Evolutionary conservation across 2,113 vertebrate species (phyloP).

Genomic region (Mystacornis crossleyi): DNA sequence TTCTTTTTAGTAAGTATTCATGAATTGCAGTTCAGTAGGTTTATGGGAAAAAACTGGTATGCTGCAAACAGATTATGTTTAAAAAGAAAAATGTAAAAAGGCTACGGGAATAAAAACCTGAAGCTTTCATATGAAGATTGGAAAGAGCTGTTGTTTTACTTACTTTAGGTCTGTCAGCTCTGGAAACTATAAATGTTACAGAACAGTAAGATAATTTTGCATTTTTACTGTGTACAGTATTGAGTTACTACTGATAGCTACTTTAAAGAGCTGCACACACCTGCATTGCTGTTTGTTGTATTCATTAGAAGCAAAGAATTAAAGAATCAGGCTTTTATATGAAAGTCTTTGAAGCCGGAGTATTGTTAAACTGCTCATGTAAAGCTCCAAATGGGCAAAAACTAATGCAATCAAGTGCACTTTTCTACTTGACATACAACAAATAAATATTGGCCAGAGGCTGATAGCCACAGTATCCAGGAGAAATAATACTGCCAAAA

Average conservation of each 20-base stretch:
- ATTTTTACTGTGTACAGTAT: background rate
- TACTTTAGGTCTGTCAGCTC: background rate
- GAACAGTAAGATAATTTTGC: background rate
- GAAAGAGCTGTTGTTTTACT: background rate
- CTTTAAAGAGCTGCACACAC: background rate
- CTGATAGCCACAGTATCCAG: background rate
- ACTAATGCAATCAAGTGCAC: background rate
- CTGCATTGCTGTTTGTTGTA: background rate
- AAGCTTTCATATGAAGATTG: background rate
- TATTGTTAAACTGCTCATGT: slow-evolving; percentile 27
- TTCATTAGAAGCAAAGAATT: background rate
- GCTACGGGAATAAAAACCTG: background rate
- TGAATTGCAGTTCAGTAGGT: background rate
- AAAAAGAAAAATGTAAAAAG: background rate
- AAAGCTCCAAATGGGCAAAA: slow-evolving; percentile 14
- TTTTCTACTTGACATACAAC: background rate
- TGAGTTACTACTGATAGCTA: background rate
- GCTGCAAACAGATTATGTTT: background rate
- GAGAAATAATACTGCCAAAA: background rate
- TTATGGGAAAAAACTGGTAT: background rate
- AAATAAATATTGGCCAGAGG: background rate
- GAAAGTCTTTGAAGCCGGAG: background rate
- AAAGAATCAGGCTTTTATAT: background rate
- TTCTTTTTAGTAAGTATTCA: background rate
- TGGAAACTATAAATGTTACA: background rate